phyloP scores from a whole-genome alignment of 2,888 invertebrate species.

The Rhagonycha fulva region DNA sequence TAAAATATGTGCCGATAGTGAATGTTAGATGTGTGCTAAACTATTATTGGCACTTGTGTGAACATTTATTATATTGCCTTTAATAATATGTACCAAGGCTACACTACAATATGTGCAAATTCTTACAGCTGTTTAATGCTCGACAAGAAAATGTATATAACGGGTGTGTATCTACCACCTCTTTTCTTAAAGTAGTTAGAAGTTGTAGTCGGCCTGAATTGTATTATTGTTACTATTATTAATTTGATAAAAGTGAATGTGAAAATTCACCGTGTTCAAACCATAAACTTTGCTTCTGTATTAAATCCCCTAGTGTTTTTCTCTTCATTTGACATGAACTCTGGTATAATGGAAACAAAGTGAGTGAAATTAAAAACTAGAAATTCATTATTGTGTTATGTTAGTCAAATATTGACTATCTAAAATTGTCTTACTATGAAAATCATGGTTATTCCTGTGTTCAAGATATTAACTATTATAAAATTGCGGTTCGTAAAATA shows the following conservation, averaged over 20 bases:
- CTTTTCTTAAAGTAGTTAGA: constrained; percentile 37
- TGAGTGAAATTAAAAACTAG: constrained; percentile 33
- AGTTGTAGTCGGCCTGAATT: constrained; percentile 39
- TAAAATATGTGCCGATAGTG: constrained; percentile 17
- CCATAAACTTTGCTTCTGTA: constrained; percentile 32
- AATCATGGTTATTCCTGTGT: constrained; percentile 27
- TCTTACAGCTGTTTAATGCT: constrained; percentile 18
- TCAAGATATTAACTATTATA: constrained; percentile 28
- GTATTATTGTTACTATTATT: constrained; percentile 25
- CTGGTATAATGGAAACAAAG: constrained; percentile 31
- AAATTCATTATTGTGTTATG: constrained; percentile 16
- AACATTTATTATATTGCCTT: constrained; percentile 23
- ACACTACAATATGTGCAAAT: constrained; percentile 17
- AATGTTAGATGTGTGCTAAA: constrained; percentile 17
- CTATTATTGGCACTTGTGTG: constrained; percentile 16
- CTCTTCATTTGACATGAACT: constrained; percentile 34
- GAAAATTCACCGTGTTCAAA: constrained; percentile 30
- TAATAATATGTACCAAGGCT: constrained; percentile 8
- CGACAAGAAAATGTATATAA: constrained; percentile 4
- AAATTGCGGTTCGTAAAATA: constrained; percentile 45
- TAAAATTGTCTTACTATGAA: constrained; percentile 20
- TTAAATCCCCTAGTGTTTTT: constrained; percentile 33
- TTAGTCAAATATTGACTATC: constrained; percentile 21
- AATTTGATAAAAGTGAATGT: constrained; percentile 29
- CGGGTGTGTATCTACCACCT: constrained; percentile 18